These are phyloP conservation scores for Tubulanus polymorphus DNA, from an alignment of 2,888 invertebrate genomes.

Conservation along the genomic window DNA sequence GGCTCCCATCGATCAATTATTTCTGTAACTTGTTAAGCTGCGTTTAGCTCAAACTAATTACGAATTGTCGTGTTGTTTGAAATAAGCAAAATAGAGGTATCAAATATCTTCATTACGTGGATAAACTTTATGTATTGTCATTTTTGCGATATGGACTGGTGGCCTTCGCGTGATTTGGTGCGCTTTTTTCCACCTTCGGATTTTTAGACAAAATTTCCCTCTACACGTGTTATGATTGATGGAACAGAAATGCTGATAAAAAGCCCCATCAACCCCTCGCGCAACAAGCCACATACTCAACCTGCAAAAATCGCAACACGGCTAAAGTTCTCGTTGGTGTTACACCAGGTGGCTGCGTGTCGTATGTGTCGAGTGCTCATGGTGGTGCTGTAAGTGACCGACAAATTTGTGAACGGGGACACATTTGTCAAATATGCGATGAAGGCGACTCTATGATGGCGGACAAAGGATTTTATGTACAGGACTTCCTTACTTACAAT, in stretches of 20 bases:
- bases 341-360: constrained; percentile 14
- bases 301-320: constrained; percentile 25
- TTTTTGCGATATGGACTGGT: constrained; percentile 16
- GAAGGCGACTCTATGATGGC: too few relatives aligned
- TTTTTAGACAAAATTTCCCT: constrained; percentile 20
- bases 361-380: constrained; percentile 18
- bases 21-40: constrained; percentile 18
- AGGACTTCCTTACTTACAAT: too few relatives aligned
- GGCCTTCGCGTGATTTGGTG: constrained; percentile 16
- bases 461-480: too few relatives aligned
- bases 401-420: constrained; percentile 22
- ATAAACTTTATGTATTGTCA: constrained; percentile 10
- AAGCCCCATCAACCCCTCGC: constrained; percentile 21
- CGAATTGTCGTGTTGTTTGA: constrained; percentile 14
- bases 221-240: constrained; percentile 23
- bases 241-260: constrained; percentile 24
- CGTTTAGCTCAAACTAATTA: constrained; percentile 20
- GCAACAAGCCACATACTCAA: constrained; percentile 21
- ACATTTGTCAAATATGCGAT: too few relatives aligned
- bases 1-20: not conserved
- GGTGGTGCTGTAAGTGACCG: constrained; percentile 21
- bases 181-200: constrained; percentile 17
- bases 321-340: constrained; percentile 22
- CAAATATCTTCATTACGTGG: constrained; percentile 8
- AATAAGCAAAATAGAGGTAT: not conserved